These are phyloP conservation scores for Eudemis profundana DNA, from an alignment of 2,888 invertebrate genomes.

Conservation along the genomic window DNA sequence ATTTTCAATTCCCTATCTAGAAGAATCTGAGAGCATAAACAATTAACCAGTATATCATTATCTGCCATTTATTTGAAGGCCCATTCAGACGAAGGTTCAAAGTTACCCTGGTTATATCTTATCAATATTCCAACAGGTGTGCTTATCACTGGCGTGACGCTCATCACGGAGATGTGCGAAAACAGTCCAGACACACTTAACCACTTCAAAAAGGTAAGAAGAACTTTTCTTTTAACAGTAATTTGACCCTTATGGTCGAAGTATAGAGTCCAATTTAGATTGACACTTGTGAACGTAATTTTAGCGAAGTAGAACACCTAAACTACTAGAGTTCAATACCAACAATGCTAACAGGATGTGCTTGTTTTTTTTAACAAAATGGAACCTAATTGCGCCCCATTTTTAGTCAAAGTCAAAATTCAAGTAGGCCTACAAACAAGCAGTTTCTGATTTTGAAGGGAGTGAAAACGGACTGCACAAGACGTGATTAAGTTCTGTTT, in stretches of 20 bases:
- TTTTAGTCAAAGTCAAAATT: too few species aligned
- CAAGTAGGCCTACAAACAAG: too few species aligned
- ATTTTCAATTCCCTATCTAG: conserved; percentile 2
- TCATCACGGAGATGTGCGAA: conserved; percentile 99
- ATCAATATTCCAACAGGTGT: conserved; percentile 87
- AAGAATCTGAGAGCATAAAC: neutral
- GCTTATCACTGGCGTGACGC: conserved; percentile 97
- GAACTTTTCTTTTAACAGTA: conserved; percentile 48
- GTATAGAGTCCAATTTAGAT: conserved; percentile 15
- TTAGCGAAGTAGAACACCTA: conserved; percentile 21
- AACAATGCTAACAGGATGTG: neutral
- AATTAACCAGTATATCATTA: conserved; percentile 9
- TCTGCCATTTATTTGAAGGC: neutral
- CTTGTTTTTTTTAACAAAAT: neutral
- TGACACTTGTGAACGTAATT: conserved; percentile 25
- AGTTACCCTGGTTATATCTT: conserved; percentile 17
- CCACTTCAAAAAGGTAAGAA: conserved; percentile 98
- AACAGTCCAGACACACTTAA: conserved; percentile 98
- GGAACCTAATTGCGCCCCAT: neutral
- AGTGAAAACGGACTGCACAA: too few species aligned
- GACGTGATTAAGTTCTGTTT: too few species aligned
- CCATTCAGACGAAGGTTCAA: conserved; percentile 11
- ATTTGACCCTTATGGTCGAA: neutral
- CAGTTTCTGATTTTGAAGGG: too few species aligned
- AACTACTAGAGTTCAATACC: neutral